Evolutionary conservation across 2,113 vertebrate genomes (phyloP).

Genomic region (Callocephalon fimbriatum): DNA sequence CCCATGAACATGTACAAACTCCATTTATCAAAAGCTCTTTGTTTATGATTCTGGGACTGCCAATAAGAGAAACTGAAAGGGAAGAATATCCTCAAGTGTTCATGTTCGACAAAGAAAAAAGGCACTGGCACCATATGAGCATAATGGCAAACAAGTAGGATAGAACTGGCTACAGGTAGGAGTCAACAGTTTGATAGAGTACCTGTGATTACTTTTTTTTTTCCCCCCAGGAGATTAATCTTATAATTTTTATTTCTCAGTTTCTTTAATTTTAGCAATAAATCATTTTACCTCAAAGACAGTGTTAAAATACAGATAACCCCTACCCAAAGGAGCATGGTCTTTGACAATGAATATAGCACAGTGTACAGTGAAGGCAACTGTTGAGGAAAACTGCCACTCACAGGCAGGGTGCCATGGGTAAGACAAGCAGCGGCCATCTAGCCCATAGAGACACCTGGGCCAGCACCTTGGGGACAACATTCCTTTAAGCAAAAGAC

Average conservation of each 20-base stretch:
- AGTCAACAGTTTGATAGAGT: neutral
- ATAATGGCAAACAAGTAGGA: neutral
- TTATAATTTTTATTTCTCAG: neutral
- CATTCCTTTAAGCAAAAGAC: neutral
- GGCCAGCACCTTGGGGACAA: rapidly evolving
- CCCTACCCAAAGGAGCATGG: too few species aligned
- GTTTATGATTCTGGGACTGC: neutral
- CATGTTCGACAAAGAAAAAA: neutral
- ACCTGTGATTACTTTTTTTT: neutral
- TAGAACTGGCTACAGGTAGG: neutral
- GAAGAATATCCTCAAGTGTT: neutral
- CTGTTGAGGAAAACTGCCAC: neutral
- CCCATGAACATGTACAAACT: neutral
- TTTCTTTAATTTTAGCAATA: neutral
- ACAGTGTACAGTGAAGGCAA: rapidly evolving
- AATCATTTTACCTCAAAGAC: neutral
- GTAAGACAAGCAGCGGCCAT: neutral
- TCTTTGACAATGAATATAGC: neutral
- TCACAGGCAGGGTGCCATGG: rapidly evolving
- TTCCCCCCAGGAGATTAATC: neutral
- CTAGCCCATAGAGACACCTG: neutral
- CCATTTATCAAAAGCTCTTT: neutral
- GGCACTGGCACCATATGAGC: neutral
- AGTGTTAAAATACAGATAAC: neutral
- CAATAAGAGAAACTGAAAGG: neutral